Evolutionary conservation across 1,140 invertebrate genomes (phyloP), one percentile per base, ranked within the genome.

Genomic region (Apis cerana): DNA sequence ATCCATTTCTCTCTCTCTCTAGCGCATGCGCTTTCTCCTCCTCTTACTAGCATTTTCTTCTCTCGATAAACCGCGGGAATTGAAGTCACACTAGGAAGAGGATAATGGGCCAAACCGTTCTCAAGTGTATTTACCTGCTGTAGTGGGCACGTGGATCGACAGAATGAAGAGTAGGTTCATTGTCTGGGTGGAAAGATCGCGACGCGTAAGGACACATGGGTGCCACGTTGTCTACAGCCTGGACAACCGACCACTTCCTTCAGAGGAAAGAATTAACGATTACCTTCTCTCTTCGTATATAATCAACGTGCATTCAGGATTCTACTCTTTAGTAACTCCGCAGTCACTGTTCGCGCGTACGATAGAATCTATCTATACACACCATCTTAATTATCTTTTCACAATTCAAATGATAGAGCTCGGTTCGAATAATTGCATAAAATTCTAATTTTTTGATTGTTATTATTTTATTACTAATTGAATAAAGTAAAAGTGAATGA

Each of bases 121-220:
- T 56, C 77, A 69, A 71, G 75, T 87, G 80, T 81, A 87, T 85
- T 89, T 85, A 82, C 83, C 62, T 80, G 70, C 82, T 87, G 68
- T 54, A 81, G 87, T 56, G 59, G 83, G 82, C 80, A 85, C 68
- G 80, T 83, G 84, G 85, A 90, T 90, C 87, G 89, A 90, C 88
- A 88, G 87, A 76, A 89, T 90, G 86, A 90, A 86, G 84, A 89
- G 87, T 90, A 87, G 88, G 83, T 80, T 90, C 89, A 90, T 90
- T 90, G 89, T 90, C 82, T 85, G 81, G 56, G 48, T 23, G 54
- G 69, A 85, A 80, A 69, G 68, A 89, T 75, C 75, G 50, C 67
- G 71, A 62, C 81, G 59, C 33, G 71, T 80, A 79, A 82, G 70
- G 84, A 75, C 62, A 76, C 85, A 50, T 68, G 48, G 62, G 80